Percentiles rank a stretch among this genome's conserved stretches.
These are phyloP conservation scores for Nudaria mundana DNA, from an alignment of 2,888 invertebrate species.

Conservation along the genomic window DNA sequence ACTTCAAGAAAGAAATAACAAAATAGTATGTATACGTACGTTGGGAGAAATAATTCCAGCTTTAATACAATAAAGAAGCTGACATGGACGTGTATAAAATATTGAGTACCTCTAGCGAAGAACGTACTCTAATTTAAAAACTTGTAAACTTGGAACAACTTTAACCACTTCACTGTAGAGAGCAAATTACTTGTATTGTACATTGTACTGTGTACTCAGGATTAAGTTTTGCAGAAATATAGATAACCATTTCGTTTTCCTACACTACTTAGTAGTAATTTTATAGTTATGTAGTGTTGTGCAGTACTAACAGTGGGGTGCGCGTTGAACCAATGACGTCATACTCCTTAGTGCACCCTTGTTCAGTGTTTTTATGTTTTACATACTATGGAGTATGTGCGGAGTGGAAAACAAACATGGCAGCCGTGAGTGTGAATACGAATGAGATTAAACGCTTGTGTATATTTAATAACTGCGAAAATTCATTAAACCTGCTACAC, in stretches of 20 bases:
- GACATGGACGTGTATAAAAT: too few species aligned
- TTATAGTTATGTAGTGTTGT: slow-evolving; percentile 15
- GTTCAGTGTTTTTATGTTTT: slow-evolving; percentile 27
- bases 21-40: too few species aligned
- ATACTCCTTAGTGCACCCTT: slow-evolving; percentile 47
- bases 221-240: slow-evolving; percentile 16
- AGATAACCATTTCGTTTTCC: slow-evolving; percentile 27
- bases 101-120: too few species aligned
- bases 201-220: too few species aligned
- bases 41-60: too few species aligned
- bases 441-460: slow-evolving; percentile 38
- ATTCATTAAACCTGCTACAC: slow-evolving; percentile 14
- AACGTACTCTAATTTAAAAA: too few species aligned
- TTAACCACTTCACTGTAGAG: too few species aligned
- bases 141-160: too few species aligned
- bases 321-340: slow-evolving; percentile 72
- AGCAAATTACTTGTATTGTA: too few species aligned
- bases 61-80: too few species aligned
- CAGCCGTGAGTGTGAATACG: slow-evolving; percentile 44
- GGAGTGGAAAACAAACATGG: slow-evolving; percentile 40
- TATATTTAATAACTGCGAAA: slow-evolving; percentile 31
- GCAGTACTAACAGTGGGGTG: slow-evolving; percentile 44
- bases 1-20: too few species aligned
- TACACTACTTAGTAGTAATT: slow-evolving; percentile 19
- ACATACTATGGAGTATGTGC: slow-evolving; percentile 28